Evolutionary conservation across 2,113 vertebrate genomes (phyloP), one percentile per base, ranked within the genome.

Genomic region (Nestor notabilis): DNA sequence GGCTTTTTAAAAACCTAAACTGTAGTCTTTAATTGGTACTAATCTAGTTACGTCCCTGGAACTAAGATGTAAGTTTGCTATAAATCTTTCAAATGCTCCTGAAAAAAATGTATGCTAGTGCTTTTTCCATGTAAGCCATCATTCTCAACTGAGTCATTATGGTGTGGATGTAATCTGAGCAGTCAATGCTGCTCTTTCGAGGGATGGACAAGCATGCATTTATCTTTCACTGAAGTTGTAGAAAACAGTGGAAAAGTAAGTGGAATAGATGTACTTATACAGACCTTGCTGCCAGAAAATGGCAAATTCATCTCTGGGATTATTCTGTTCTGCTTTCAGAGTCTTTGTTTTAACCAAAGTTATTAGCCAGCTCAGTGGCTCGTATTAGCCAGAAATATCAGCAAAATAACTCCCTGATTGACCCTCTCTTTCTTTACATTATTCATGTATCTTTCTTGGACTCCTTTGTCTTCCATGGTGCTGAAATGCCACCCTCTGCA

Each of bases 401-500:
- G 43, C 28, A 88, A 69, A 94, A 70, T 10, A 7, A 52, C 41
- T 87, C 74, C 29, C 50, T 63, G 58, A 25, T 39, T 44, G 28
- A 63, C 25, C 21, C 20, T 65, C 33, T 76, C 10, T 56, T 92
- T 86, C 29, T 69, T 66, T 31, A 53, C 23, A 10, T 50, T 83
- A 58, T n/a, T 74, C 55, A 16, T 3, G 0, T 6, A 12, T 43
- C 35, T 71, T 64, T 69, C 66, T 74, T 66, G 23, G 27, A 70
- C 10, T 77, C 37, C 33, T 83, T 86, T 83, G 28, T 13, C 13
- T 95, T 95, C 72, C 55, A 49, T 2, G 4, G 72, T 75, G 52
- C 65, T 79, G 41, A 94, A 87, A 95, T 91, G 72, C 83, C 80
- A 86, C 80, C 63, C 79, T 88, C 92, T 80, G 86, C 85, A 83